Evolutionary conservation across 2,888 invertebrate species (phyloP), one percentile per base, ranked within the genome.

Genomic region (Bellardia pandia): DNA sequence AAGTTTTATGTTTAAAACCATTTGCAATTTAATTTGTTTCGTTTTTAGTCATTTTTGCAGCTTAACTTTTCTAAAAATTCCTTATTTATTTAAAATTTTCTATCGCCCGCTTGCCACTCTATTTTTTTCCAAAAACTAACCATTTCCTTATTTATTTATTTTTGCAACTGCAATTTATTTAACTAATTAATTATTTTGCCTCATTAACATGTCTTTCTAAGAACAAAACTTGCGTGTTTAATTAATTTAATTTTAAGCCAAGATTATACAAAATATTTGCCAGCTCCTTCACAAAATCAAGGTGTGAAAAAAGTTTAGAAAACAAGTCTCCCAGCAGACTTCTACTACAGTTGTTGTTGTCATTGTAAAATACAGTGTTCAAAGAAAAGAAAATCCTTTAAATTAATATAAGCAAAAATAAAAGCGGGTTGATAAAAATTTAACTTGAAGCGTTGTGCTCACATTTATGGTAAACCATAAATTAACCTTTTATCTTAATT

Each of bases 401-500:
- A 71, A 76, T 53, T 53, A 68, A 79, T 58, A 37, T 2, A 11
- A 1, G 9, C 13, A 13, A 72, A 72, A 23, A 64, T 23, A 14
- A 23, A 56, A 62, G 5, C 51, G n/a, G 6, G 14, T 53, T 77
- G 83, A 83, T 77, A 77, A 83, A 42, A 71, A 53, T 77, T 77
- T 14, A 75, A 23, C 16, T 79, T 45, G 33, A 64, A 66, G 62
- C 45, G 72, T 16, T 48, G 69, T 62, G 45, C 37, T 69, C 60
- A 69, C 75, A 75, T 75, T 74, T 69, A 84, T 72, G 76, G 79
- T 64, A 68, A 72, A 83, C 85, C 83, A 88, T 86, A 86, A 88
- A 88, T 86, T 86, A 88, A 83, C 83, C 83, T 83, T 77, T 88
- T 86, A 88, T 88, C 88, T 86, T 83, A 88, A 88, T 85, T 88